Evolutionary conservation across 2,888 invertebrate genomes (phyloP), one percentile per base, ranked within the genome.

Genomic region (Lasioglossum lativentre): DNA sequence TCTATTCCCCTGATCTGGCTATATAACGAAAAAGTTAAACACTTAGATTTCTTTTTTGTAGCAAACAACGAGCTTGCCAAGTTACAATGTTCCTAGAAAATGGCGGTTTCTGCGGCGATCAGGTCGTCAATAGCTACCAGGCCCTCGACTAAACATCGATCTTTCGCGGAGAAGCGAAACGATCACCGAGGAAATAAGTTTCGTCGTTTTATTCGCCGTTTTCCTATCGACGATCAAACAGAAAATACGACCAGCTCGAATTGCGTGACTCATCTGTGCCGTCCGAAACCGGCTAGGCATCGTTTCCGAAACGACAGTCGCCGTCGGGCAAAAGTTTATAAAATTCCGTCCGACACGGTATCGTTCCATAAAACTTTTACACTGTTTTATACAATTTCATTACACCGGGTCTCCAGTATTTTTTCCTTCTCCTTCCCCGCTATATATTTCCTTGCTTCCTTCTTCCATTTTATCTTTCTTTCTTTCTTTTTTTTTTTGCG

Each of bases 381-480:
- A 16, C n/a, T 63, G 75, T 66, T 45, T 76, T 47, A 76, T 66
- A 45, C 75, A 42, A 45, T 76, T 76, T 76, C 75, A 76, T 76
- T 76, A 76, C 75, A 66, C 63, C 63, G 45, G 23, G 45, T 45
- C 75, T 66, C 75, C 75, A 30, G 23, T 75, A 63, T 75, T 40
- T 63, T 63, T 63, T 30, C 34, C 30, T 16, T 27, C 16, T 30
- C 19, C 30, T 19, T 8, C 16, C 16, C 30, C 63, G 16, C 30
- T n/a, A 56, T 23, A 34, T 42, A n/a, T 56, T 56, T 56, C n/a
- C 14, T 27, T 59, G 12, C 27, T 30, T 30, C 14, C 1, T 27
- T 12, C 10, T 59, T 12, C 4, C 19, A 6, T 19, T 63, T 19
- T 63, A n/a, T n/a, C n/a, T n/a, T n/a, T 30, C 14, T 4, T 27